Percentiles rank a stretch among this genome's conserved stretches.
phyloP scores from a whole-genome alignment of 2,113 vertebrate species.

The Redunca redunca region DNA sequence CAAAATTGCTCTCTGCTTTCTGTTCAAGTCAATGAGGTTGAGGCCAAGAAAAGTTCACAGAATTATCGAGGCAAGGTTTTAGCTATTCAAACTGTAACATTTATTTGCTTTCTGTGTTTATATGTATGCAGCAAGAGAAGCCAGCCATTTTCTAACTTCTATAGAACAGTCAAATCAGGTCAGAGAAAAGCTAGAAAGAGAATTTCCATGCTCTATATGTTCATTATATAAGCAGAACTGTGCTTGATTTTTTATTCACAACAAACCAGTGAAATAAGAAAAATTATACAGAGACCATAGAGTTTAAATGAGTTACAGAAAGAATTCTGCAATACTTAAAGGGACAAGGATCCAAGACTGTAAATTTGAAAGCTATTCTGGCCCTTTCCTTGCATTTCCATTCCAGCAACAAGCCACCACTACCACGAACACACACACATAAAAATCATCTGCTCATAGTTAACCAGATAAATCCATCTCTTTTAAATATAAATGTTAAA shows the following conservation, averaged over 20 bases:
- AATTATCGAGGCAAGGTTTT: background rate
- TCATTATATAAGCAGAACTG: background rate
- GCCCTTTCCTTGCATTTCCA: background rate
- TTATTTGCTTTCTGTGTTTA: background rate
- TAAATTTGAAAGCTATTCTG: background rate
- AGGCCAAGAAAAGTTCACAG: background rate
- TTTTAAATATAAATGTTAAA: background rate
- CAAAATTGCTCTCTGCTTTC: conserved; percentile 20
- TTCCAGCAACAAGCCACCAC: background rate
- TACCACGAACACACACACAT: background rate
- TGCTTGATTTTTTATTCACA: background rate
- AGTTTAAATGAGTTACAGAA: conserved; percentile 3
- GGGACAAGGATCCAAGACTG: background rate
- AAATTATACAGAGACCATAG: background rate
- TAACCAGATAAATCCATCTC: background rate
- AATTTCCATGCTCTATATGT: background rate
- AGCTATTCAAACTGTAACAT: background rate
- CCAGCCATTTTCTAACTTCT: conserved; percentile 14
- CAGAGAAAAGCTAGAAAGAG: background rate
- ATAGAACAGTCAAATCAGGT: background rate
- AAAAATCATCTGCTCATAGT: background rate
- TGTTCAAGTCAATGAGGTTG: background rate
- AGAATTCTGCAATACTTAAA: background rate
- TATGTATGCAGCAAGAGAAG: background rate
- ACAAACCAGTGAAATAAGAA: background rate